Base-by-base conservation (phyloP, 2,113 vertebrate genomes). In the Thunnus thynnus region DNA sequence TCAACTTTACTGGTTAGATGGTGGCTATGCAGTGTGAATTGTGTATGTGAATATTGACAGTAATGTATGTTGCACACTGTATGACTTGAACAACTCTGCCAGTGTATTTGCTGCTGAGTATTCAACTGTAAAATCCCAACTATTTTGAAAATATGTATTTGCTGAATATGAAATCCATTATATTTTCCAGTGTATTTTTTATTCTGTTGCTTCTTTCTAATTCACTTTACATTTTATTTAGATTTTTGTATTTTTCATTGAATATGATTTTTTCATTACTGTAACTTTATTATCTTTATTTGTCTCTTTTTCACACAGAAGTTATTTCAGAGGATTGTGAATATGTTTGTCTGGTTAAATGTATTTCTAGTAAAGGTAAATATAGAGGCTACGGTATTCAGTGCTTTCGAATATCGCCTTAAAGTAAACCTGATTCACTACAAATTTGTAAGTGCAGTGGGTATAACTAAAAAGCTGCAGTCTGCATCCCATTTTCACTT, bases 91-190 rank as follows among this genome's bases (percentile, higher is more conserved):
- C 5, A 58, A 48, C n/a, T 25, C 30, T 73, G 3, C 16, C 50
- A 58, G 3, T 84, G 25, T 60, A 54, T 80, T 51, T 82, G 71
- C 6, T 63, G 32, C 55, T 84, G 47, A 62, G 61, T 41, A 16
- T 46, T 46, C 7, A 41, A 41, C 36, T 41, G 36, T 41, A 41
- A 41, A 41, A 41, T 9, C 36, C 36, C 36, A 41, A 9, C 36
- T 41, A 41, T 41, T 9, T 9, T 5, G 1, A 36, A 36, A 36
- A 36, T 36, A 8, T 41, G 36, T 2, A 41, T 41, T 9, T 41
- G 36, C 36, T 41, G 36, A 8, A 41, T 41, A 36, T 8, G 8
- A 8, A 1, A 41, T 41, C 7, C 6, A 41, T 36, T 5, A 36
- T 56, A 9, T 50, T 60, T 17, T 44, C 25, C 51, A 44, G 32